Conservation (phyloP, 2,888 invertebrate genomes). For the Agriopis marginaria region DNA sequence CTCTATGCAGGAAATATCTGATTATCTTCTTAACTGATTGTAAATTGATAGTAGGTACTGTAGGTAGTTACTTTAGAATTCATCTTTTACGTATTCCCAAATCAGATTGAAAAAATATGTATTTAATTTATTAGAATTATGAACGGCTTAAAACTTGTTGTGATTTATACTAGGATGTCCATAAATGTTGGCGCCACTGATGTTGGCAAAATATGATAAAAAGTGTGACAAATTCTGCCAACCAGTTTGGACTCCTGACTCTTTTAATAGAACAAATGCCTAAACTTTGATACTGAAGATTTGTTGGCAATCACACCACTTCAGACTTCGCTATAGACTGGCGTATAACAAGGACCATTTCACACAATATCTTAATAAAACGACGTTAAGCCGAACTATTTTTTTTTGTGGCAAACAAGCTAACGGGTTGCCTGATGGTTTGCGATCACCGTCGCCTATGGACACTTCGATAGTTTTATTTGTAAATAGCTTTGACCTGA, state of each 20-base stretch:
- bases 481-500: too few species aligned
- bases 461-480: too few species aligned
- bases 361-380: too few species aligned
- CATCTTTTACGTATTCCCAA: background rate
- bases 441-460: too few species aligned
- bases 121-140: background rate
- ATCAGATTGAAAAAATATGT: background rate
- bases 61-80: background rate
- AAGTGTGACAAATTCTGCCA: background rate
- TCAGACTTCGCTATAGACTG: background rate
- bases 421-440: too few species aligned
- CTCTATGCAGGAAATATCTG: too few species aligned
- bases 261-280: conserved; percentile 4
- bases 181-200: conserved; percentile 21
- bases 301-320: background rate
- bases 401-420: too few species aligned
- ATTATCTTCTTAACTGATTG: too few species aligned
- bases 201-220: conserved; percentile 7
- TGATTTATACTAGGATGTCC: conserved; percentile 13
- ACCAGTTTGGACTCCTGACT: conserved; percentile 1
- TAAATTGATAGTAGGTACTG: too few species aligned
- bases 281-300: background rate
- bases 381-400: too few species aligned
- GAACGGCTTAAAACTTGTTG: background rate
- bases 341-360: too few species aligned